Base-by-base conservation (phyloP, 2,113 vertebrate species). In the Todiramphus chloris region DNA sequence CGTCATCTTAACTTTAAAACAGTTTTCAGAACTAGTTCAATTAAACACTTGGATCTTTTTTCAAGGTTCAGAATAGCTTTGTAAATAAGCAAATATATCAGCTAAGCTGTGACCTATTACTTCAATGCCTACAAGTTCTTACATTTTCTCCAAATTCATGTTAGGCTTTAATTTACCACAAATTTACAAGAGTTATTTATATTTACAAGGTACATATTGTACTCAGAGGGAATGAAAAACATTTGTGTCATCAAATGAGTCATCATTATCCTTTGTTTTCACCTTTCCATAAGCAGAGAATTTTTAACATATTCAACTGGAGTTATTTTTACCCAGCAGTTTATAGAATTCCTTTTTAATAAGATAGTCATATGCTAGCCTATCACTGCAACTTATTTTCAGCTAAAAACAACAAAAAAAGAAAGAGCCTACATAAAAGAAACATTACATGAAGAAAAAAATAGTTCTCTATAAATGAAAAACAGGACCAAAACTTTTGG, bases 231-330 rank as follows among this genome's bases (percentile, higher is more conserved):
- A 70, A 87, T 73, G 73, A 87, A 88, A 88, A 95, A 88, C n/a
- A 67, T 91, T 89, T 72, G 58, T 76, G 67, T 93, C 50, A 87
- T 55, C 41, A 90, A 96, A 90, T 91, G 46, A 89, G 67, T 83
- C 67, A 94, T 27, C 24, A 78, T 80, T 87, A 89, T 60, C 63
- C 90, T 91, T 91, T 91, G 79, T 77, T 96, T 69, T 68, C 80
- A 96, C 75, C 55, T 94, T 86, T 80, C 50, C 30, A 66, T 30
- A 93, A 66, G 41, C 13, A 66, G 50, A 69, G 9, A 67, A 88
- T 63, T 94, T 90, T 83, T 55, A 74, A 69, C 0, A 0, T 15
- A 66, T 87, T 94, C 43, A 90, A 50, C 17, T 67, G 64, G 18
- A 95, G 50, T 68, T 92, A 96, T 92, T 95, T 94, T 93, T 81